Conservation (phyloP, 2,888 invertebrate species). For the Cartodere bifasciata region DNA sequence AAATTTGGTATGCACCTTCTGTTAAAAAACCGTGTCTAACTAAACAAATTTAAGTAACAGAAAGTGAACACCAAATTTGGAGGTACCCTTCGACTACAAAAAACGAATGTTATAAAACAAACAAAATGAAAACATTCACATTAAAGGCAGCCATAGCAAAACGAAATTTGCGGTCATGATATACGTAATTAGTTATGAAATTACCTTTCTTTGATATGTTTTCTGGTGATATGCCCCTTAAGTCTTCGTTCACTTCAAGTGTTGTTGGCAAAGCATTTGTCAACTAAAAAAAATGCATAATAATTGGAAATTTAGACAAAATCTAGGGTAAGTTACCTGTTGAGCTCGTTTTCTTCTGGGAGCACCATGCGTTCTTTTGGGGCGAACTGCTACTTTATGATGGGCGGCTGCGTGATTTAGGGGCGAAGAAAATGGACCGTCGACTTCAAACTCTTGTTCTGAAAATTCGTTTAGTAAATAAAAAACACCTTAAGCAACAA, state of each 20-base stretch:
- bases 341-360: constrained; percentile 50
- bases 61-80: too few species aligned
- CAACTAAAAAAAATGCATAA: constrained; percentile 33
- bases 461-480: too few species aligned
- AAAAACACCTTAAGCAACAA: too few species aligned
- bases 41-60: too few species aligned
- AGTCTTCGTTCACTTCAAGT: constrained; percentile 67
- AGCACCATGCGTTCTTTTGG: constrained; percentile 61
- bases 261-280: constrained; percentile 53
- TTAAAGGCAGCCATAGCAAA: too few species aligned
- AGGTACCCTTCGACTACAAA: too few species aligned
- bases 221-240: constrained; percentile 50
- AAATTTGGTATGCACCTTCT: too few species aligned
- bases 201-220: constrained; percentile 21
- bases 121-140: too few species aligned
- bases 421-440: too few species aligned
- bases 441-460: too few species aligned
- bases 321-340: constrained; percentile 30
- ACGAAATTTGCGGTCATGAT: neutral
- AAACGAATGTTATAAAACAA: too few species aligned
- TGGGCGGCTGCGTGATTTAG: constrained; percentile 69
- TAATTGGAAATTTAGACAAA: neutral
- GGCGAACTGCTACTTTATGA: constrained; percentile 68
- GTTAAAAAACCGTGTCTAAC: too few species aligned
- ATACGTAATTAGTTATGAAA: constrained; percentile 5